phyloP scores from a whole-genome alignment of 2,888 invertebrate species.

The Latrodectus hesperus region DNA sequence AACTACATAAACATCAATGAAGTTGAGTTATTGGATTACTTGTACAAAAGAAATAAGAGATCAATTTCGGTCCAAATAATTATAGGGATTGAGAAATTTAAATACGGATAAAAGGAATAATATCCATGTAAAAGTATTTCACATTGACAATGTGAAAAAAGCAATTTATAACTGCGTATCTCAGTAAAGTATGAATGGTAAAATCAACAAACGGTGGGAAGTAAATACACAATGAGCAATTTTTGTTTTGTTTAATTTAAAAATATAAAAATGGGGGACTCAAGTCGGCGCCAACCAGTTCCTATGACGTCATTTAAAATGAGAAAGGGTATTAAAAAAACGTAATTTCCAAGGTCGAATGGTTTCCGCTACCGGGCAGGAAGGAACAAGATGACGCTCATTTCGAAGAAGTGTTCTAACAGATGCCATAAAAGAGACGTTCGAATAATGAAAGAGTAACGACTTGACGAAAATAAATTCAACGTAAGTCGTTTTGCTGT shows the following conservation, averaged over 20 bases:
- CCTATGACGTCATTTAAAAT: slow-evolving; percentile 30
- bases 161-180: neutral
- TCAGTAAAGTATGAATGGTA: neutral
- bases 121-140: no score
- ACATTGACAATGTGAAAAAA: no score
- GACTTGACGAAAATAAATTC: slow-evolving; percentile 16
- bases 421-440: slow-evolving; percentile 2
- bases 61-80: no score
- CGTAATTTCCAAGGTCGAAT: slow-evolving; percentile 42
- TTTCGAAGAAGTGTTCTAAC: slow-evolving; percentile 5
- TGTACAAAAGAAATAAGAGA: no score
- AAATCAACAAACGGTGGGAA: neutral
- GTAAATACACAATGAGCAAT: no score
- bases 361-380: slow-evolving; percentile 9
- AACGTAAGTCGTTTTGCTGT: neutral
- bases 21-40: no score
- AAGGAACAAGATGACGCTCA: slow-evolving; percentile 27
- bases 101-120: no score
- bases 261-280: slow-evolving; percentile 4
- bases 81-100: no score
- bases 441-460: neutral
- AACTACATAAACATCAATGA: no score
- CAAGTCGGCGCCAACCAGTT: slow-evolving; percentile 42
- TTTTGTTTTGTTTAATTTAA: neutral
- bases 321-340: slow-evolving; percentile 24